phyloP scores from a whole-genome alignment of 2,797 vertebrate genomes.

The Sebastes kiyomatsui region DNA sequence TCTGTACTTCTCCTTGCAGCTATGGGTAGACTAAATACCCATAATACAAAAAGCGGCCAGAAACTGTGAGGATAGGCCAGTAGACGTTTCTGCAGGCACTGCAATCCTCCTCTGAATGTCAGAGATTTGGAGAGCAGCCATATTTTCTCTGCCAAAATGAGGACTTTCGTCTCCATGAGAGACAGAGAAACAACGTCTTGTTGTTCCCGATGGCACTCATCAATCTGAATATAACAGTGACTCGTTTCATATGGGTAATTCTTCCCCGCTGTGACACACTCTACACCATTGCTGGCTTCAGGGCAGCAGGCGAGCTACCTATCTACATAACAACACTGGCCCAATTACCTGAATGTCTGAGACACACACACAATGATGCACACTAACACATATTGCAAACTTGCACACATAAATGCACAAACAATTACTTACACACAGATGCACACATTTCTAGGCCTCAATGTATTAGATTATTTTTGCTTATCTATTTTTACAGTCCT shows the following conservation, averaged over 20 bases:
- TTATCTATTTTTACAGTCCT: not conserved
- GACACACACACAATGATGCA: not conserved
- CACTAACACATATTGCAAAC: not conserved
- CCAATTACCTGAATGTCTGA: slow-evolving; percentile 16
- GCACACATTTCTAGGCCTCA: not conserved
- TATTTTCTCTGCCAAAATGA: slow-evolving; percentile 17
- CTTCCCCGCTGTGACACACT: slow-evolving; percentile 14
- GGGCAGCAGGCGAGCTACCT: slow-evolving; percentile 18
- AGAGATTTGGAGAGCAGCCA: slow-evolving; percentile 31
- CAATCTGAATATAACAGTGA: slow-evolving; percentile 37
- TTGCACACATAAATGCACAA: not conserved
- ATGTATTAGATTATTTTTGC: not conserved
- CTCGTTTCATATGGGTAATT: slow-evolving; percentile 44
- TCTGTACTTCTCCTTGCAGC: slow-evolving; percentile 20
- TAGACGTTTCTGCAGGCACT: slow-evolving; percentile 9
- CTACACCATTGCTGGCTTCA: slow-evolving; percentile 11
- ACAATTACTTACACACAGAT: not conserved
- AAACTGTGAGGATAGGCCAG: not conserved
- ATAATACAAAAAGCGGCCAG: not conserved
- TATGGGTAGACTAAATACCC: slow-evolving; percentile 2
- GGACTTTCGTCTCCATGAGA: slow-evolving; percentile 8
- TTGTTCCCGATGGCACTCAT: slow-evolving; percentile 44
- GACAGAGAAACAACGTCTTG: slow-evolving; percentile 15
- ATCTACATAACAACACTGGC: slow-evolving; percentile 26
- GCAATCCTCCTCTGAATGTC: slow-evolving; percentile 40